Evolutionary conservation across 2,888 invertebrate genomes (phyloP), one percentile per base, ranked within the genome.

Genomic region (Serrognathus titanus): DNA sequence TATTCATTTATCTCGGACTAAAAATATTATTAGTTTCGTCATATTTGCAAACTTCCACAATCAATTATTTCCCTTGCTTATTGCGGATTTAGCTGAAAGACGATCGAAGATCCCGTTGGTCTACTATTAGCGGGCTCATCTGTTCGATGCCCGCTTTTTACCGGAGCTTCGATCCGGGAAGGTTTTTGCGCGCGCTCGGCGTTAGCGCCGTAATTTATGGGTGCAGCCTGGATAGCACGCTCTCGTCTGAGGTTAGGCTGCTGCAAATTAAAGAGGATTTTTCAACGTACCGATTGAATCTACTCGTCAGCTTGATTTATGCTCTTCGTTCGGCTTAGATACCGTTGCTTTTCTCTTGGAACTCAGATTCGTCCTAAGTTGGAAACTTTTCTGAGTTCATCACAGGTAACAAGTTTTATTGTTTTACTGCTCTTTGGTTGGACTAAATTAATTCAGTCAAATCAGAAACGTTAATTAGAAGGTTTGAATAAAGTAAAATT

Each of bases 191-290:
- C 49, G 54, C 13, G 43, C 12, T 11, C 43, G 12, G 20, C 43
- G 48, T 54, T 54, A 41, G 54, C n/a, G 43, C 47, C 49, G 69
- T 69, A 72, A 74, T 74, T 74, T 74, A 74, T 73, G 71, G 64
- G 67, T 65, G 59, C 64, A 68, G 69, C 70, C 69, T 61, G 67
- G 64, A 65, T 67, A 63, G 69, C 69, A 67, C 66, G 67, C 65
- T 70, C 66, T 66, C 65, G 69, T 69, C 71, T 67, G 70, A 72
- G 72, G 71, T 73, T 73, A 73, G 72, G 70, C 71, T 69, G 71
- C 70, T 70, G 73, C 73, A 73, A 74, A 74, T 74, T 74, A 73
- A 74, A 74, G 72, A 71, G 73, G 72, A 75, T 75, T 74, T 74
- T 75, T 73, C 72, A 73, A 67, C 72, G 71, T 68, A 71, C 67